Evolutionary conservation across 2,113 vertebrate species (phyloP).

Genomic region (Tachysurus fulvidraco): DNA sequence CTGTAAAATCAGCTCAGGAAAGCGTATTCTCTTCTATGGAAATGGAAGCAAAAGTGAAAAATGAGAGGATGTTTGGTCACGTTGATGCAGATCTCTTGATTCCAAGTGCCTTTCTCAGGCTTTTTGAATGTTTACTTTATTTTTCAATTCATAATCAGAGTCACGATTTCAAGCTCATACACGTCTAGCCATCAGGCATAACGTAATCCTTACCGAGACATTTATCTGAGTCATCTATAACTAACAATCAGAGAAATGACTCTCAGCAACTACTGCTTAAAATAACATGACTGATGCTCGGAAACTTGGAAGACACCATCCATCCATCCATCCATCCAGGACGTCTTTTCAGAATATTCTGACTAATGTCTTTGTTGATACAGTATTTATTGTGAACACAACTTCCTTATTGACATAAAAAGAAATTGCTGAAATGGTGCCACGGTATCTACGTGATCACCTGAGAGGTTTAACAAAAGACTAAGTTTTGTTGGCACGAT

Average conservation of each 20-base stretch:
- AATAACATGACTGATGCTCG: neutral
- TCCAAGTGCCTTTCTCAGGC: neutral
- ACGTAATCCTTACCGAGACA: neutral
- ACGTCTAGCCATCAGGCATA: neutral
- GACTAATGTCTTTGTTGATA: neutral
- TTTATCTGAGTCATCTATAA: neutral
- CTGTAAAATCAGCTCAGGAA: constrained; percentile 10
- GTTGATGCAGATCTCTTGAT: neutral
- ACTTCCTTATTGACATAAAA: neutral
- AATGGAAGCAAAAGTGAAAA: constrained; percentile 15
- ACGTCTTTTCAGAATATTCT: neutral
- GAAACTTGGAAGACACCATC: neutral
- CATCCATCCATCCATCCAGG: neutral
- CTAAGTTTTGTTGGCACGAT: neutral
- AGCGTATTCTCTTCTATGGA: neutral
- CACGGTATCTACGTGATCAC: neutral
- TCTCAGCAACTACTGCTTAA: neutral
- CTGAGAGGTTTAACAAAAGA: neutral
- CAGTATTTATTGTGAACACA: no score
- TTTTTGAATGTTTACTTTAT: neutral
- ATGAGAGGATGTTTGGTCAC: neutral
- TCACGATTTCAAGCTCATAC: neutral
- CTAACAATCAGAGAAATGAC: neutral
- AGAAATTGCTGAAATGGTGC: neutral
- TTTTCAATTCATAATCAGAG: no score